Evolutionary conservation across 2,797 vertebrate genomes (phyloP), one percentile per base, ranked within the genome.

Genomic region (Paramormyrops hopkinsi): DNA sequence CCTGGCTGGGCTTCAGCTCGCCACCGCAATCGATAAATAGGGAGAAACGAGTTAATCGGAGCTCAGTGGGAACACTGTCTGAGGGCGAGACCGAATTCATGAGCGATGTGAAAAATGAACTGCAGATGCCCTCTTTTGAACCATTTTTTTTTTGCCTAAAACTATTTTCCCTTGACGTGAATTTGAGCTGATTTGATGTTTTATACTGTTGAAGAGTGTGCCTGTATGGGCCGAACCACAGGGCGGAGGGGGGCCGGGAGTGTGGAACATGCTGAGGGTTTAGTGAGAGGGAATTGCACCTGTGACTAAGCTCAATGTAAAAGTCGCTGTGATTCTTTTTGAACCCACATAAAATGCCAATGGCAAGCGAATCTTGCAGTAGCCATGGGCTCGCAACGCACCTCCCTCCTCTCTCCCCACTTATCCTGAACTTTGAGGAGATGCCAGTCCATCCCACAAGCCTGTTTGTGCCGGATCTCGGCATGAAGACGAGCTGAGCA

Each of bases 341-440:
- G 93, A 95, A 94, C 93, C 91, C 93, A 91, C 88, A 94, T 95
- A 93, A 96, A 96, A 95, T 92, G 95, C 95, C 96, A 96, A 96
- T 95, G 93, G 93, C 91, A 92, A 93, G 92, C 92, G 92, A 92
- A 94, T 94, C 93, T 93, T 92, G 92, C 92, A 93, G 94, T 92
- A 48, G 92, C 92, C 86, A 90, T 94, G 91, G 93, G 65, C 83
- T 76, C 17, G 14, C n/a, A 48, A 48, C 0, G 53, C 76, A n/a
- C 41, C 83, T 56, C 59, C 92, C 90, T 4, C 65, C 29, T 73
- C 73, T 44, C 37, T 41, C 17, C 37, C 14, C 33, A 44, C 33
- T 41, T 9, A 29, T 79, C 37, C 11, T 25, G 65, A 37, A 37
- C 37, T 79, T 79, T n/a, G 73, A 79, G 73, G 73, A 44, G 17